Percentiles rank a stretch among this genome's conserved stretches.
Evolutionary conservation across 2,888 invertebrate species (phyloP).

Genomic region (Lottia scabra): DNA sequence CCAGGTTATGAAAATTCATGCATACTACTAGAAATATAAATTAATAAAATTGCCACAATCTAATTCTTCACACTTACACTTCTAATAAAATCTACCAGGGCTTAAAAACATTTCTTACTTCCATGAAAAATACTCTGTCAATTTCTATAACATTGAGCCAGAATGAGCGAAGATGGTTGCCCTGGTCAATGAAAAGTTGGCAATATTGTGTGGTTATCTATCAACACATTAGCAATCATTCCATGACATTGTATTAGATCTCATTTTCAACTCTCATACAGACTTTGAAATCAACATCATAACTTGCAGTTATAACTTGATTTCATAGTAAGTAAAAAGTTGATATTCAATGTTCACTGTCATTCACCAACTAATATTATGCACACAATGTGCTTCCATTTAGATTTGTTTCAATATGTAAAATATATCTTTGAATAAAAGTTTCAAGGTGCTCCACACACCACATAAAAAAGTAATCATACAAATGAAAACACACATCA

Average conservation of each 20-base stretch:
- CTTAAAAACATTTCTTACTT: too few species aligned
- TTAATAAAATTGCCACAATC: constrained; percentile 7
- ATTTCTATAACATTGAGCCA: too few species aligned
- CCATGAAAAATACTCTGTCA: too few species aligned
- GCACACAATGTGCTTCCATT: background rate
- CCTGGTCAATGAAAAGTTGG: background rate
- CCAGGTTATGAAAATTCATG: constrained; percentile 16
- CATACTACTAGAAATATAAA: constrained; percentile 20
- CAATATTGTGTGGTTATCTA: background rate
- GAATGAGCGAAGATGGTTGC: background rate
- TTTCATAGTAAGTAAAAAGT: too few species aligned
- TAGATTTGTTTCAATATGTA: background rate
- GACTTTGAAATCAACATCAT: too few species aligned
- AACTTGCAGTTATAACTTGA: too few species aligned
- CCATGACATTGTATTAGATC: too few species aligned
- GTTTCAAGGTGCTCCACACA: background rate
- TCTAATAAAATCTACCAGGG: too few species aligned
- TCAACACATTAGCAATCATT: too few species aligned
- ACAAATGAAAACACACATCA: background rate
- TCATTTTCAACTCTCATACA: too few species aligned
- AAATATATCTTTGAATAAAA: constrained; percentile 5
- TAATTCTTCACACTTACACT: too few species aligned
- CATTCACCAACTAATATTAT: background rate
- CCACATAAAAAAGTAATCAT: background rate
- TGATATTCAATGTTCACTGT: too few species aligned